Percentiles rank a stretch among this genome's conserved stretches.
Conservation (phyloP, 2,797 vertebrate species). For the Aphelocoma californica region DNA sequence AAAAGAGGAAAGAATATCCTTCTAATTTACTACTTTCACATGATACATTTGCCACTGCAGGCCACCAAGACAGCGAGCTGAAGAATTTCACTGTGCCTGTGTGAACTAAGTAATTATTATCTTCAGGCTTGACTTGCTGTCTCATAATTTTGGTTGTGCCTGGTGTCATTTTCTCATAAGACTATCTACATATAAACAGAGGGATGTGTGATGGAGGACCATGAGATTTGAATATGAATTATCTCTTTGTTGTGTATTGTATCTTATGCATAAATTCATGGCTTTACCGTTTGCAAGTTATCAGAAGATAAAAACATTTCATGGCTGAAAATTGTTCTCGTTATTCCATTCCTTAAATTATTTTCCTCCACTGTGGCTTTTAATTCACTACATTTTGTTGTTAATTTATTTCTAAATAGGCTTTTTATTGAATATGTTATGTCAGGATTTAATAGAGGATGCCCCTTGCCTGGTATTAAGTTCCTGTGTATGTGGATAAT, state of each 20-base stretch:
- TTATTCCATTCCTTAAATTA: constrained; percentile 65
- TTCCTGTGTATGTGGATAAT: not conserved
- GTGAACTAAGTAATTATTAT: constrained; percentile 48
- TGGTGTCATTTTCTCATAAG: constrained; percentile 58
- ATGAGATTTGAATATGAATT: constrained; percentile 57
- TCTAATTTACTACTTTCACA: constrained; percentile 13
- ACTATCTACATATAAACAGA: constrained; percentile 63
- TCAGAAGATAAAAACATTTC: constrained; percentile 67
- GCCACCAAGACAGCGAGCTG: not conserved
- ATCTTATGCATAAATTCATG: constrained; percentile 49
- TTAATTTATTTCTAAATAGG: constrained; percentile 72
- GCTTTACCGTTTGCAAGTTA: constrained; percentile 46
- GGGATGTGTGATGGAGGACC: constrained; percentile 41
- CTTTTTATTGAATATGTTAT: constrained; percentile 64
- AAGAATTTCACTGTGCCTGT: constrained; percentile 19
- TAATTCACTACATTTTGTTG: constrained; percentile 61
- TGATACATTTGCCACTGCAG: not conserved
- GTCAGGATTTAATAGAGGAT: constrained; percentile 40
- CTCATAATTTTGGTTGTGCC: constrained; percentile 55
- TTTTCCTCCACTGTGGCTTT: constrained; percentile 47
- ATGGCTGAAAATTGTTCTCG: constrained; percentile 63
- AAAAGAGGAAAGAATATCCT: not conserved
- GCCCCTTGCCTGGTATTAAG: constrained; percentile 3
- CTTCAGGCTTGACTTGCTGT: constrained; percentile 48
- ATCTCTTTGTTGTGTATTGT: constrained; percentile 54